A percentile compares a stretch with the other conserved stretches of the same genome.
phyloP scores from a whole-genome alignment of 2,797 vertebrate genomes.

The Cyprinodon diabolis region DNA sequence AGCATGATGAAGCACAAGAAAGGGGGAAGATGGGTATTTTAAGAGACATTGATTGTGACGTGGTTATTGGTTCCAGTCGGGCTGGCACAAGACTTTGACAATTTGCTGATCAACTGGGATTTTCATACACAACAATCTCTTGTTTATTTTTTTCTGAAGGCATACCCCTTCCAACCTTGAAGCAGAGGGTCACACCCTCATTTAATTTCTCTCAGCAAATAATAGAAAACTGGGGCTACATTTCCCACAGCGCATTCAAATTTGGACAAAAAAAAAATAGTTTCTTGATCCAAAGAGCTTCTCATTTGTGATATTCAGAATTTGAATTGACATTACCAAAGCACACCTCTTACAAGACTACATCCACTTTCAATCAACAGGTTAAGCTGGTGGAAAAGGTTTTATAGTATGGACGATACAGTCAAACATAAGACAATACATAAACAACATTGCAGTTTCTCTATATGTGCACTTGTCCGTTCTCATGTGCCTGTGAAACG shows the following conservation, averaged over 20 bases:
- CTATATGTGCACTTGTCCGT: too few relatives aligned
- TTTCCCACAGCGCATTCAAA: not conserved
- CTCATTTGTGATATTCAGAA: not conserved
- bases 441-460: too few relatives aligned
- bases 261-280: not conserved
- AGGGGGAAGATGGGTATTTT: not conserved
- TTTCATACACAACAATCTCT: not conserved
- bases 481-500: too few relatives aligned
- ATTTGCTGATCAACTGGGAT: not conserved
- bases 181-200: not conserved
- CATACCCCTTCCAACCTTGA: not conserved
- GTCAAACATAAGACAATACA: not conserved
- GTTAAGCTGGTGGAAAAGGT: not conserved
- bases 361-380: not conserved
- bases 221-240: not conserved
- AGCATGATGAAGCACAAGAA: not conserved
- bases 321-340: not conserved
- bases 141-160: not conserved
- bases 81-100: not conserved
- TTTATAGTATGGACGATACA: not conserved
- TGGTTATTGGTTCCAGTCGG: not conserved
- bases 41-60: too few relatives aligned
- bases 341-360: not conserved
- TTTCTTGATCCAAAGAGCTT: not conserved
- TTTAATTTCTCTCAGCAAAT: too few relatives aligned